Percentiles rank a stretch among this genome's conserved stretches.
Evolutionary conservation across 2,113 vertebrate species (phyloP).

Genomic region (Sander lucioperca): DNA sequence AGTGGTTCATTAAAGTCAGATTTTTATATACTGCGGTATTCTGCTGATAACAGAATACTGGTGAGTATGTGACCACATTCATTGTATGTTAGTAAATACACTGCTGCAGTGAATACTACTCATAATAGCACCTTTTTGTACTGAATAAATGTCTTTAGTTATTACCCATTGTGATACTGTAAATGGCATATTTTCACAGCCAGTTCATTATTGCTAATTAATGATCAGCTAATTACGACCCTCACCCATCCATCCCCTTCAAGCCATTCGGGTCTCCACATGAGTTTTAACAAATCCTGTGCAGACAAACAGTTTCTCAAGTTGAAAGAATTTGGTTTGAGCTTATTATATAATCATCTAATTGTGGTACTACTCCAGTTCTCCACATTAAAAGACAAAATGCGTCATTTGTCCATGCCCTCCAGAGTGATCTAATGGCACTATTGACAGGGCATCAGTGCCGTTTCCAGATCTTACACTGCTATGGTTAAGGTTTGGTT

Average conservation of each 20-base stretch:
- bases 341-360: background rate
- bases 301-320: background rate
- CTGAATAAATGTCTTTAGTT: background rate
- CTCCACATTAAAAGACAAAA: background rate
- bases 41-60: background rate
- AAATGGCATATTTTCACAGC: constrained; percentile 2
- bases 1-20: constrained; percentile 21
- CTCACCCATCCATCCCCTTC: background rate
- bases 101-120: background rate
- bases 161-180: background rate
- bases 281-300: background rate
- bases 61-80: background rate
- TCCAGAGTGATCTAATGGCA: background rate
- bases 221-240: background rate
- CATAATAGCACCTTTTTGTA: background rate
- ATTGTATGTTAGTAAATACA: background rate
- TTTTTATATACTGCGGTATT: constrained; percentile 14
- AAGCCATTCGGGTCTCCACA: background rate
- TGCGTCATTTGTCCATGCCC: background rate
- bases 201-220: background rate
- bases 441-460: too few relatives aligned
- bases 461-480: background rate
- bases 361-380: too few relatives aligned
- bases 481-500: background rate
- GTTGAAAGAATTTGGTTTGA: background rate